Evolutionary conservation across 2,113 vertebrate genomes (phyloP).

Genomic region (Prietella phreatophila): DNA sequence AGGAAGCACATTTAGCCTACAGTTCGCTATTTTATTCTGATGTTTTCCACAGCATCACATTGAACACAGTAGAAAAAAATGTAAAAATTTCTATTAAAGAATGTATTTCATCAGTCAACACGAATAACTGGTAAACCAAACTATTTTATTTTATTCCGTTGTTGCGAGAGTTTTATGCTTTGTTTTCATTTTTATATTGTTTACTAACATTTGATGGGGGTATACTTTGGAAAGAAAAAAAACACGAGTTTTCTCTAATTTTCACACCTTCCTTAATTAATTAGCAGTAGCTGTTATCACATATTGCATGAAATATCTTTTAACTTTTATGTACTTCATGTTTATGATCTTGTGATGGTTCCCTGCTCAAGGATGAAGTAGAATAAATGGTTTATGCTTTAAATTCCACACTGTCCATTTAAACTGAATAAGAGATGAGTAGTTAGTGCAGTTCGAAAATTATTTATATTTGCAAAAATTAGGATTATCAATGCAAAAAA

Average conservation of each 20-base stretch:
- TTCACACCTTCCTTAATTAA: constrained; percentile 14
- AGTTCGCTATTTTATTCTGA: constrained; percentile 41
- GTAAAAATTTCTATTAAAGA: constrained; percentile 44
- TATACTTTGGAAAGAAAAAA: constrained; percentile 8
- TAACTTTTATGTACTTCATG: not conserved
- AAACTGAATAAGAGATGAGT: not conserved
- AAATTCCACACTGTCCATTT: constrained; percentile 11
- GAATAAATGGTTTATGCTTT: constrained; percentile 16
- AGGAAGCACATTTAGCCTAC: not conserved
- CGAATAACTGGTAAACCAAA: constrained; percentile 26
- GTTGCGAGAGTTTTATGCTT: constrained; percentile 50
- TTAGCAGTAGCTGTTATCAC: constrained; percentile 16
- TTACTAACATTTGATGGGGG: constrained; percentile 19
- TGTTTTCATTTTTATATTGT: constrained; percentile 40
- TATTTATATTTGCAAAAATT: constrained; percentile 11
- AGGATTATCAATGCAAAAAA: not conserved
- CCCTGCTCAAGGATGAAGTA: not conserved
- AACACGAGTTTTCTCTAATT: constrained; percentile 22
- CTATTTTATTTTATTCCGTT: constrained; percentile 55
- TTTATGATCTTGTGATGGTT: constrained; percentile 16
- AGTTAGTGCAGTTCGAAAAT: not conserved
- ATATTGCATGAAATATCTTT: constrained; percentile 34
- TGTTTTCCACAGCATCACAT: constrained; percentile 40
- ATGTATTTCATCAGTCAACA: constrained; percentile 42
- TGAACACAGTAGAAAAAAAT: constrained; percentile 16